phyloP scores from a whole-genome alignment of 2,888 invertebrate species.

The Himalopsyche tibetana region DNA sequence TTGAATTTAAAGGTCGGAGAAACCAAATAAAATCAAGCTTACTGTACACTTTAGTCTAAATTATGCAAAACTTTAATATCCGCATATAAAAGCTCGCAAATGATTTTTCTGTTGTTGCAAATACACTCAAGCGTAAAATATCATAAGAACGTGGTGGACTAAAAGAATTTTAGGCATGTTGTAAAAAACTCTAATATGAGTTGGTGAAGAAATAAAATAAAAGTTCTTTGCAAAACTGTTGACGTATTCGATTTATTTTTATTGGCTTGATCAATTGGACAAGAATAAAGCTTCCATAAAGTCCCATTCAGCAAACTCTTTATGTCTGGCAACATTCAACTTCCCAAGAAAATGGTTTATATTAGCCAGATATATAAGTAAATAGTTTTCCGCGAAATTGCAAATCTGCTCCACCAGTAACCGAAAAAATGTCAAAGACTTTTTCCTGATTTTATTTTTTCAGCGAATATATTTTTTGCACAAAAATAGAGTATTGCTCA shows the following conservation, averaged over 20 bases:
- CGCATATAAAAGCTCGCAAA: too few relatives aligned
- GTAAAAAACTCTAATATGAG: not conserved
- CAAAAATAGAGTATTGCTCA: too few relatives aligned
- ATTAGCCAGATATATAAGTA: slow-evolving; percentile 29
- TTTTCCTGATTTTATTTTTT: too few relatives aligned
- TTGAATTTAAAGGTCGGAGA: too few relatives aligned
- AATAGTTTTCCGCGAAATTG: slow-evolving; percentile 1
- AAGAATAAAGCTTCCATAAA: slow-evolving; percentile 39
- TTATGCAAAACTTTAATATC: too few relatives aligned
- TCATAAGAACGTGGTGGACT: not conserved
- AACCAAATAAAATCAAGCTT: too few relatives aligned
- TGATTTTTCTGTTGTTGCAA: too few relatives aligned
- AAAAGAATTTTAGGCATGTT: not conserved
- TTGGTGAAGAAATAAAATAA: slow-evolving; percentile 28
- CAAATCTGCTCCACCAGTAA: not conserved
- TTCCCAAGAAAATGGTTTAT: slow-evolving; percentile 9
- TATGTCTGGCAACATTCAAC: slow-evolving; percentile 18
- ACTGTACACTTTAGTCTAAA: too few relatives aligned
- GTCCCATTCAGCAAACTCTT: slow-evolving; percentile 6
- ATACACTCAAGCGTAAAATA: too few relatives aligned
- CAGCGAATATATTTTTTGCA: too few relatives aligned
- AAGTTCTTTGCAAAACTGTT: slow-evolving; percentile 40
- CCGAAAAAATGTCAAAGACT: too few relatives aligned
- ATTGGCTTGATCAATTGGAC: slow-evolving; percentile 43
- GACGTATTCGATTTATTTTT: slow-evolving; percentile 43